Conservation (phyloP, 2,888 invertebrate species). For the Bruchidius siliquastri region DNA sequence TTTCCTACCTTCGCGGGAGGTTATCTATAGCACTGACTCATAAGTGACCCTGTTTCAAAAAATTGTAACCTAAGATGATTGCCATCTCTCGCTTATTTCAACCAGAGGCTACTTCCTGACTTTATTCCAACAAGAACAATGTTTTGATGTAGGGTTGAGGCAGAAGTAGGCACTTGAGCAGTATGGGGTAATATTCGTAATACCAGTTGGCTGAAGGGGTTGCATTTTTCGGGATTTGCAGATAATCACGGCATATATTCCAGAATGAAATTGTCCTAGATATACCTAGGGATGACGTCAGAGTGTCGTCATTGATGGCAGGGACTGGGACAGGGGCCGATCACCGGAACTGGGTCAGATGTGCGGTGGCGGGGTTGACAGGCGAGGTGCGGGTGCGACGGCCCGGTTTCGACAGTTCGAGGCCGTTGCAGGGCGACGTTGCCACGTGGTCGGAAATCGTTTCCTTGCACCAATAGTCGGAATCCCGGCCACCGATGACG, state of each 20-base stretch:
- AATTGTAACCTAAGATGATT: too few relatives aligned
- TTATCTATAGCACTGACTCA: too few relatives aligned
- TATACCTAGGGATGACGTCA: slow-evolving; percentile 40
- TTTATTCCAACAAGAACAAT: too few relatives aligned
- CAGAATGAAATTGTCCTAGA: slow-evolving; percentile 58
- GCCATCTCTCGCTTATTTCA: too few relatives aligned
- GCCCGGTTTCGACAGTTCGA: slow-evolving; percentile 44
- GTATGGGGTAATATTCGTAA: too few relatives aligned
- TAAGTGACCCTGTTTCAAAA: too few relatives aligned
- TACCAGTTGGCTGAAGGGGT: too few relatives aligned
- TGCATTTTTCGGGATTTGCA: too few relatives aligned
- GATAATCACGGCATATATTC: slow-evolving; percentile 43
- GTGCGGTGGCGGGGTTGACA: slow-evolving; percentile 51
- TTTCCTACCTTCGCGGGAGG: too few relatives aligned
- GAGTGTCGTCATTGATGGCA: slow-evolving; percentile 51
- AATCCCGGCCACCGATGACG: background rate
- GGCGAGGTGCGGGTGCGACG: slow-evolving; percentile 64
- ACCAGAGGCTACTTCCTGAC: too few relatives aligned
- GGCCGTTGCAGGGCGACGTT: background rate
- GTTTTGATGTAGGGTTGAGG: too few relatives aligned
- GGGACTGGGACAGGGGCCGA: slow-evolving; percentile 28
- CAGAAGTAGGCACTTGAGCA: too few relatives aligned
- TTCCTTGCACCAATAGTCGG: background rate
- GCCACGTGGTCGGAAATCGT: background rate
- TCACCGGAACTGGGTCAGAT: slow-evolving; percentile 29